Conservation (phyloP, 2,888 invertebrate genomes). For the Luffia ferchaultella region DNA sequence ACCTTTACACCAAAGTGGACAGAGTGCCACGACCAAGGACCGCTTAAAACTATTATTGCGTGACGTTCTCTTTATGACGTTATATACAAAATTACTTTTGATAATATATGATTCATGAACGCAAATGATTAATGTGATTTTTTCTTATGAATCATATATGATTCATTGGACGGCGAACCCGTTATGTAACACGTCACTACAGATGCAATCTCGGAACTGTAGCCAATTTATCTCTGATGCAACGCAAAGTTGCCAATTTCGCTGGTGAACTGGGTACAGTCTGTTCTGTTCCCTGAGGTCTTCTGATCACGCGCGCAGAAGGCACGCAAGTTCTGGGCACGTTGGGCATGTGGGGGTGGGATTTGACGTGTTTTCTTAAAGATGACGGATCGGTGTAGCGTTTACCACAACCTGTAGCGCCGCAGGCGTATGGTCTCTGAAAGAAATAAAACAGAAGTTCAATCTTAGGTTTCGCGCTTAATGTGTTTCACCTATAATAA, state of each 20-base stretch:
- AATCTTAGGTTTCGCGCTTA: no score
- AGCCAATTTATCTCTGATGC: constrained; percentile 45
- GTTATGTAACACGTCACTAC: no score
- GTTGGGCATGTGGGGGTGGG: constrained; percentile 66
- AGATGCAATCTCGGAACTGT: constrained; percentile 46
- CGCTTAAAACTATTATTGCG: no score
- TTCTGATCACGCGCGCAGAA: constrained; percentile 32
- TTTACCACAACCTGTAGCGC: constrained; percentile 85
- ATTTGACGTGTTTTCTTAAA: constrained; percentile 91
- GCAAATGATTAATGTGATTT: no score
- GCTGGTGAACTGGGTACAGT: constrained; percentile 52
- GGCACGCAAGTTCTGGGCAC: constrained; percentile 48
- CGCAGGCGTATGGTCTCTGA: constrained; percentile 93
- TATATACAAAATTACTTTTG: no score
- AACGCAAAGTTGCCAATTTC: constrained; percentile 44
- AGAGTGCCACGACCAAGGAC: no score
- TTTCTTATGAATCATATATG: no score
- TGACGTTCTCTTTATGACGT: no score
- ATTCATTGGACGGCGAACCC: no score
- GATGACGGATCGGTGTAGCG: constrained; percentile 95
- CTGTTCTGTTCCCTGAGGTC: constrained; percentile 33
- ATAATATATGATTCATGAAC: no score
- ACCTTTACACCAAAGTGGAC: no score
- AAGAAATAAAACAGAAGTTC: constrained; percentile 14
- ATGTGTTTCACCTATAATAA: no score